phyloP scores from a whole-genome alignment of 2,888 invertebrate genomes.

The Syrphus vitripennis region DNA sequence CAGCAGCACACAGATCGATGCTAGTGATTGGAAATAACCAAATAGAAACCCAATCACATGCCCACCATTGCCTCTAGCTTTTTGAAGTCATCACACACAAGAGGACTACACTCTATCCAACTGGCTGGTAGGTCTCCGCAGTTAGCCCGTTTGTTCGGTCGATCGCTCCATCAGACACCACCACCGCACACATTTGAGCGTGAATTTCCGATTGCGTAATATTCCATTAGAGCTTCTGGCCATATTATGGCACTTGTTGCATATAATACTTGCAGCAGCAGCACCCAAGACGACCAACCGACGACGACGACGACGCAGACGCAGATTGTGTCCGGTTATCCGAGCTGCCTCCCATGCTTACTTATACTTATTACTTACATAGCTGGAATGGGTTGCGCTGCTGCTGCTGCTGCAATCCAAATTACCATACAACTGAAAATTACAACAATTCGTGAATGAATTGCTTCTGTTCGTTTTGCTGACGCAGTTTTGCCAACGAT shows the following conservation, averaged over 20 bases:
- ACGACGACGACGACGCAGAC: background rate
- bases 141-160: too few relatives aligned
- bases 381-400: background rate
- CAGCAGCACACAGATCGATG: slow-evolving; percentile 55
- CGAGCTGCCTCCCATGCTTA: slow-evolving; percentile 19
- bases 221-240: slow-evolving; percentile 69
- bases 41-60: slow-evolving; percentile 51
- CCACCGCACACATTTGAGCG: slow-evolving; percentile 63
- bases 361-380: background rate
- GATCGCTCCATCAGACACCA: slow-evolving; percentile 41
- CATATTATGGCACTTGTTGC: slow-evolving; percentile 68
- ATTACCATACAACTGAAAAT: slow-evolving; percentile 68
- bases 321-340: slow-evolving; percentile 31
- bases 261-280: background rate
- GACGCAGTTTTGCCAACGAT: slow-evolving; percentile 49
- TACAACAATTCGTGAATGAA: slow-evolving; percentile 71
- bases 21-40: slow-evolving; percentile 59
- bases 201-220: slow-evolving; percentile 71
- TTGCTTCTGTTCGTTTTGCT: slow-evolving; percentile 65
- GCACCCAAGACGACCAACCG: background rate
- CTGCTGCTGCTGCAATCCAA: slow-evolving; percentile 51
- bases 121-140: slow-evolving; percentile 10
- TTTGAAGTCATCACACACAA: slow-evolving; percentile 1
- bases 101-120: too few relatives aligned
- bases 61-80: slow-evolving; percentile 17